Evolutionary conservation across 2,113 vertebrate genomes (phyloP), one percentile per base, ranked within the genome.

Genomic region (Tringa solitaria): DNA sequence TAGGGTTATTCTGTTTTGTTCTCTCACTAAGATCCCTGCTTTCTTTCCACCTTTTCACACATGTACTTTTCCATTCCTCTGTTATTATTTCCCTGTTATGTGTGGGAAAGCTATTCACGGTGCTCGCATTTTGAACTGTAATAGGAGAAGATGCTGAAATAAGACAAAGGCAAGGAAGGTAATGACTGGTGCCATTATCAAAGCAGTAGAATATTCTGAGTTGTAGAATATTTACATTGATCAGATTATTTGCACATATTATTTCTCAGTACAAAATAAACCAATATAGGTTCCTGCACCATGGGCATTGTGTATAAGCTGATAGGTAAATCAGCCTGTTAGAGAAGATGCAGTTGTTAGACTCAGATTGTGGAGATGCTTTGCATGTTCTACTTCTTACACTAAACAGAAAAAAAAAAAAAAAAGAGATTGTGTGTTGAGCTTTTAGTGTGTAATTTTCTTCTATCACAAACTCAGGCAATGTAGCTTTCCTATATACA

Each of bases 361-460:
- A 81, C 53, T 89, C 63, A 91, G 50, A 63, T 41, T 6, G 35
- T 75, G 59, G 53, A 59, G 79, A 37, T 94, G 74, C 32, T 85
- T 76, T 96, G 87, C 54, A n/a, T 74, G n/a, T 85, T 91, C 37
- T 64, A 81, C 27, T 92, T 95, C 75, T 89, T 72, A 77, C 54
- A 53, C 30, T 60, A 87, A 96, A 90, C 27, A 82, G 50, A 35
- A 69, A 63, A 76, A 57, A 87, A 89, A 24, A 5, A 81, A 73
- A 8, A 24, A 5, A 81, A 73, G 8, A 69, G 50, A 79, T 50
- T 79, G 18, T 88, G 60, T 92, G 48, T 56, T 94, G 90, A 96
- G 64, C 15, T 95, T 95, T 97, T 90, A 93, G 59, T 59, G 41
- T 50, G 72, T 35, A 61, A 97, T 97, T 97, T 97, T 90, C 76